A percentile compares a stretch with the other conserved stretches of the same genome.
Evolutionary conservation across 2,113 vertebrate species (phyloP).

Genomic region (Fregata magnificens): DNA sequence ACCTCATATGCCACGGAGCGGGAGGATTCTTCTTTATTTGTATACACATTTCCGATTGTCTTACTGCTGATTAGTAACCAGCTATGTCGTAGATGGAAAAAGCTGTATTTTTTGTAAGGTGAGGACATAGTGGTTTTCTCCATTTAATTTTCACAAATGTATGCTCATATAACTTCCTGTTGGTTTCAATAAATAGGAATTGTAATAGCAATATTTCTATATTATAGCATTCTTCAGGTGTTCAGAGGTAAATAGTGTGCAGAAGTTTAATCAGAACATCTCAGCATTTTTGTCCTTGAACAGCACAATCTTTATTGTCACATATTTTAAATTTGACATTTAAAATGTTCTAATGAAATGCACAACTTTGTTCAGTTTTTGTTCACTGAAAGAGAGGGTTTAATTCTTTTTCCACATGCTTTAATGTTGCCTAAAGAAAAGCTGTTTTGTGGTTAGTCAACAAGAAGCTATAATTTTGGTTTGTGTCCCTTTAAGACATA

Average conservation of each 20-base stretch:
- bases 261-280: background rate
- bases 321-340: background rate
- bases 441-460: constrained; percentile 10
- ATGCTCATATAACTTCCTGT: background rate
- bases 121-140: background rate
- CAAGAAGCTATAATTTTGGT: background rate
- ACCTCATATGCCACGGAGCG: background rate
- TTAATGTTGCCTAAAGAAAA: background rate
- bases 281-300: background rate
- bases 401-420: background rate
- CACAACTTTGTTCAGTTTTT: background rate
- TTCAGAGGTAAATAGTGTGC: background rate
- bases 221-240: background rate
- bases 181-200: background rate
- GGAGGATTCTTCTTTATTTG: background rate
- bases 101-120: background rate
- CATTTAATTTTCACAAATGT: background rate
- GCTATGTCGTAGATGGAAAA: background rate
- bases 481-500: background rate
- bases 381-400: background rate
- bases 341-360: background rate
- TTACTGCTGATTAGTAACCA: background rate
- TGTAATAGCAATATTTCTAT: background rate
- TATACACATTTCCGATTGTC: background rate
- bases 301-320: background rate